Percentiles rank a stretch among this genome's conserved stretches.
Conservation (phyloP, 2,888 invertebrate genomes). For the Cloeon dipterum region DNA sequence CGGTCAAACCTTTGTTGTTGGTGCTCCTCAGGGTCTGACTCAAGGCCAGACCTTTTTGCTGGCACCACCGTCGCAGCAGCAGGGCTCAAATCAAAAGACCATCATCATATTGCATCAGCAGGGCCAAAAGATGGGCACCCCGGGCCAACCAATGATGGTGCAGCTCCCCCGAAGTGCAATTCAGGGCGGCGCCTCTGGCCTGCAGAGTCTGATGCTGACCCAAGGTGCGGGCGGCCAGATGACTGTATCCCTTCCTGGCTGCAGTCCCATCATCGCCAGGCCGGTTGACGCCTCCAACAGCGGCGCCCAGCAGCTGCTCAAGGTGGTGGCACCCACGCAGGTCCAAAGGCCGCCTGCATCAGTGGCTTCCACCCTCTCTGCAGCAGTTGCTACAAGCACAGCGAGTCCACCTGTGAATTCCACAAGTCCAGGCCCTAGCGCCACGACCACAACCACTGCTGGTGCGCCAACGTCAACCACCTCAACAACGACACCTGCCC, state of each 20-base stretch:
- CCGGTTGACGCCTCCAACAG: slow-evolving; percentile 4
- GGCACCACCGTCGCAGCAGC: slow-evolving; percentile 40
- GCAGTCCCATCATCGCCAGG: not conserved
- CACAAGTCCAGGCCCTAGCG: slow-evolving; percentile 1
- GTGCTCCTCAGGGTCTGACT: slow-evolving; percentile 35
- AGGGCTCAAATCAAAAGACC: slow-evolving; percentile 37
- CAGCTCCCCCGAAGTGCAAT: slow-evolving; percentile 19
- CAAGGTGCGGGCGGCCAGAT: not conserved
- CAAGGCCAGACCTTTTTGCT: slow-evolving; percentile 39
- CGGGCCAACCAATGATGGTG: slow-evolving; percentile 39
- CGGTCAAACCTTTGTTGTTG: slow-evolving; percentile 36
- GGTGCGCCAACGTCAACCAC: slow-evolving; percentile 3
- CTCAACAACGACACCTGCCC: slow-evolving; percentile 1
- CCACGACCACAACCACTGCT: slow-evolving; percentile 2
- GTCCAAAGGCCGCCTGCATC: not conserved
- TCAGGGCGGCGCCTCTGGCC: not conserved
- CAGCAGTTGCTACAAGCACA: not conserved
- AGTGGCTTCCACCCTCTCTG: slow-evolving; percentile 6
- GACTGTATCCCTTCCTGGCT: not conserved
- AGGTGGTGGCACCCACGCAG: not conserved
- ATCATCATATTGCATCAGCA: slow-evolving; percentile 45
- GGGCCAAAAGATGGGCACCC: slow-evolving; percentile 33
- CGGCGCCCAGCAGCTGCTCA: not conserved
- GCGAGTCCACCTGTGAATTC: not conserved
- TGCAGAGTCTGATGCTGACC: too few species aligned